A percentile compares a stretch with the other conserved stretches of the same genome.
These are phyloP conservation scores for Podarcis raffonei DNA, from an alignment of 2,113 vertebrate genomes.

Conservation along the genomic window DNA sequence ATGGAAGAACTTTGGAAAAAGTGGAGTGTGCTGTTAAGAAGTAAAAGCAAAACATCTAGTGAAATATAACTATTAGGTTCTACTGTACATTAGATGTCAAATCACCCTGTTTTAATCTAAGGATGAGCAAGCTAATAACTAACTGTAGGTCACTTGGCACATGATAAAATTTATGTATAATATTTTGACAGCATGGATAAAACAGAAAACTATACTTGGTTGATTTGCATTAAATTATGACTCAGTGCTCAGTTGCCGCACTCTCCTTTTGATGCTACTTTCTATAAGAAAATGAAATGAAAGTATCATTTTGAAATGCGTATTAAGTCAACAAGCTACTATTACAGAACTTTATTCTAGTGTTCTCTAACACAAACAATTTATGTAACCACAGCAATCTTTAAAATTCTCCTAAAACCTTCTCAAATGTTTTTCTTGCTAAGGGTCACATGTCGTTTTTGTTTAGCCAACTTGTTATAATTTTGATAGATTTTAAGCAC, in stretches of 20 bases:
- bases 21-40: no score
- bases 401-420: neutral
- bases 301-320: no score
- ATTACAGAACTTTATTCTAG: neutral
- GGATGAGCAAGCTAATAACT: neutral
- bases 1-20: no score
- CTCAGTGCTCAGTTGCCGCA: no score
- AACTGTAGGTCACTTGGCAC: neutral
- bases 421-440: neutral
- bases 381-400: neutral
- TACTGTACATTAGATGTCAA: neutral
- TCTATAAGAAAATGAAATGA: no score
- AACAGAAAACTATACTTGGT: no score
- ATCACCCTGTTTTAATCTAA: neutral
- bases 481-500: neutral
- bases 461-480: neutral
- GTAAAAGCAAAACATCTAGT: no score
- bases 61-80: no score
- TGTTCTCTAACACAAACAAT: neutral
- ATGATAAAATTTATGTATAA: neutral
- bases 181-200: no score
- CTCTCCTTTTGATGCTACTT: no score
- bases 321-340: neutral
- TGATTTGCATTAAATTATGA: no score
- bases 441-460: neutral